These are phyloP conservation scores for Ammodytes dubius DNA, from an alignment of 2,113 vertebrate species.

Conservation along the genomic window DNA sequence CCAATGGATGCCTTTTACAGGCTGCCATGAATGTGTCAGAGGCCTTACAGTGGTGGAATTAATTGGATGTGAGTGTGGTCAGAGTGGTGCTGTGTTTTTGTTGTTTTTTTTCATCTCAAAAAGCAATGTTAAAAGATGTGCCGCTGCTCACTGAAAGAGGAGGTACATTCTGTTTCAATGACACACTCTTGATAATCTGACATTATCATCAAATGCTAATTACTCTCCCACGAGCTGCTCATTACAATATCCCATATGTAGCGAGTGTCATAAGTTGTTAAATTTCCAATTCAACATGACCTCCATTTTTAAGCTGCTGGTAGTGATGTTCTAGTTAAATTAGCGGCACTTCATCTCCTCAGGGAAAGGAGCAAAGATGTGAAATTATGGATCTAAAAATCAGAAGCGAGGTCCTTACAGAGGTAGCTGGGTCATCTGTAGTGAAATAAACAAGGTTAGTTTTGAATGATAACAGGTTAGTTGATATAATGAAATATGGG, in stretches of 20 bases:
- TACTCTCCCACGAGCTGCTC: slow-evolving; percentile 54
- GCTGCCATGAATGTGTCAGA: slow-evolving; percentile 44
- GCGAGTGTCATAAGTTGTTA: slow-evolving; percentile 49
- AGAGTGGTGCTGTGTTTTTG: slow-evolving; percentile 45
- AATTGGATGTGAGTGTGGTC: slow-evolving; percentile 58
- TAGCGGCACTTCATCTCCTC: slow-evolving; percentile 29
- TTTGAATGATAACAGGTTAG: slow-evolving; percentile 12
- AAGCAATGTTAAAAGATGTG: slow-evolving; percentile 46
- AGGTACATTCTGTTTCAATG: slow-evolving; percentile 36
- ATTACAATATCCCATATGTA: slow-evolving; percentile 57
- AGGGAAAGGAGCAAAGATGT: slow-evolving; percentile 13
- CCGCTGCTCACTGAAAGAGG: slow-evolving; percentile 41
- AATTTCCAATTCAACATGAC: slow-evolving; percentile 60
- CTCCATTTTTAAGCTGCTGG: slow-evolving; percentile 40
- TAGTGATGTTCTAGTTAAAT: slow-evolving; percentile 51
- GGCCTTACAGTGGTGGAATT: slow-evolving; percentile 45
- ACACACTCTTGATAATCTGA: slow-evolving; percentile 45
- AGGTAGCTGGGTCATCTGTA: neutral
- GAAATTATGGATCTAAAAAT: slow-evolving; percentile 25
- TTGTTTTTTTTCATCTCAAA: slow-evolving; percentile 42
- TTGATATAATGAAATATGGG: neutral
- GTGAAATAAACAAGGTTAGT: slow-evolving; percentile 23
- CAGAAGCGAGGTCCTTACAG: neutral
- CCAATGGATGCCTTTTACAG: slow-evolving; percentile 48
- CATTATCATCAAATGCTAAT: slow-evolving; percentile 73